Conservation (phyloP, 1,140 invertebrate species). For the Oncopodura yosiiana region DNA sequence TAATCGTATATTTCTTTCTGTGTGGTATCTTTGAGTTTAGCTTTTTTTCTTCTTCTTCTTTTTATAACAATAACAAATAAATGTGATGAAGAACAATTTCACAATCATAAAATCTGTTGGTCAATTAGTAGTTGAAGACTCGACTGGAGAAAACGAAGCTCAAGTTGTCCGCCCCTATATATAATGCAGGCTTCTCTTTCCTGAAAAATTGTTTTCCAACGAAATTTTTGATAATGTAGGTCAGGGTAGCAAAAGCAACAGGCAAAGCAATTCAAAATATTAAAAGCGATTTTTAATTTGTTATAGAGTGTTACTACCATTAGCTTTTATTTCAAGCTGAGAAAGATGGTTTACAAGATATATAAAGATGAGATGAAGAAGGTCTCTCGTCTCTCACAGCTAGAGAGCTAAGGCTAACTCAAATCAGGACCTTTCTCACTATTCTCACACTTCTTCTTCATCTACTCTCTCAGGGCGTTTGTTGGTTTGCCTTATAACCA, state of each 20-base stretch:
- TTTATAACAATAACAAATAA: too few species aligned
- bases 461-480: too few species aligned
- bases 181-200: slow-evolving; percentile 15
- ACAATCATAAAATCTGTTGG: background rate
- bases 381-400: background rate
- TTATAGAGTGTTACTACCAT: background rate
- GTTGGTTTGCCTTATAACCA: too few species aligned
- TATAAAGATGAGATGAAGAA: background rate
- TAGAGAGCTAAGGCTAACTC: too few species aligned
- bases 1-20: too few species aligned
- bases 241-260: slow-evolving; percentile 32
- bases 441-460: too few species aligned
- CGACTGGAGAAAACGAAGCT: background rate
- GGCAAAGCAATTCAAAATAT: too few species aligned
- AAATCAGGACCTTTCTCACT: too few species aligned
- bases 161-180: slow-evolving; percentile 26
- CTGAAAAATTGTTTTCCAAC: slow-evolving; percentile 21
- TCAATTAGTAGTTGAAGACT: slow-evolving; percentile 1
- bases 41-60: too few species aligned
- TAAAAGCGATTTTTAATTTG: slow-evolving; percentile 33
- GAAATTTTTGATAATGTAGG: slow-evolving; percentile 34
- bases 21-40: too few species aligned
- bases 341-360: background rate
- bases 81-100: slow-evolving; percentile 3
- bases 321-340: background rate